These are phyloP conservation scores for Cryptus armator DNA, from an alignment of 2,888 invertebrate species.

Conservation along the genomic window DNA sequence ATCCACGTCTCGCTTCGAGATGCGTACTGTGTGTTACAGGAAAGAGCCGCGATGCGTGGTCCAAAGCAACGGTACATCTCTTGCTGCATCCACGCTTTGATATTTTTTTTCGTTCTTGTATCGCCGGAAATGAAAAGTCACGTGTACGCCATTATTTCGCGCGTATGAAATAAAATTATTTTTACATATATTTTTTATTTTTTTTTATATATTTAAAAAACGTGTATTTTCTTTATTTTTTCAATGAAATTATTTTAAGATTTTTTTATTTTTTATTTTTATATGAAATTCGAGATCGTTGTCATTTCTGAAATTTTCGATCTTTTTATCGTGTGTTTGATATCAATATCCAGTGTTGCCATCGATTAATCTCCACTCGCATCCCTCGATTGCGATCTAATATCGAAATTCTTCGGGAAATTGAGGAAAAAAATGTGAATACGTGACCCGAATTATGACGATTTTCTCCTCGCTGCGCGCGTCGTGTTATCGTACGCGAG, in stretches of 20 bases:
- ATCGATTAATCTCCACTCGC: too few relatives aligned
- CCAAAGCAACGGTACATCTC: conserved; percentile 73
- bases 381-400: too few relatives aligned
- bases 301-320: too few relatives aligned
- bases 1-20: conserved; percentile 30
- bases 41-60: conserved; percentile 54
- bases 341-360: too few relatives aligned
- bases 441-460: conserved; percentile 13
- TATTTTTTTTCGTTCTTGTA: conserved; percentile 30
- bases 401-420: too few relatives aligned
- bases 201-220: background rate
- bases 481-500: conserved; percentile 26
- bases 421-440: background rate
- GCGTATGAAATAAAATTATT: background rate
- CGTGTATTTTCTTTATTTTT: too few relatives aligned
- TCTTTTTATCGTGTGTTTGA: too few relatives aligned
- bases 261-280: too few relatives aligned
- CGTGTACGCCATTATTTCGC: too few relatives aligned
- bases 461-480: background rate
- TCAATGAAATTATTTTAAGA: too few relatives aligned
- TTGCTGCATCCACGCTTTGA: conserved; percentile 40
- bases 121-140: background rate
- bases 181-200: background rate
- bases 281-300: too few relatives aligned
- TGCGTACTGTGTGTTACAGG: background rate